Evolutionary conservation across 2,888 invertebrate species (phyloP).

Genomic region (Xanthorhoe designata): DNA sequence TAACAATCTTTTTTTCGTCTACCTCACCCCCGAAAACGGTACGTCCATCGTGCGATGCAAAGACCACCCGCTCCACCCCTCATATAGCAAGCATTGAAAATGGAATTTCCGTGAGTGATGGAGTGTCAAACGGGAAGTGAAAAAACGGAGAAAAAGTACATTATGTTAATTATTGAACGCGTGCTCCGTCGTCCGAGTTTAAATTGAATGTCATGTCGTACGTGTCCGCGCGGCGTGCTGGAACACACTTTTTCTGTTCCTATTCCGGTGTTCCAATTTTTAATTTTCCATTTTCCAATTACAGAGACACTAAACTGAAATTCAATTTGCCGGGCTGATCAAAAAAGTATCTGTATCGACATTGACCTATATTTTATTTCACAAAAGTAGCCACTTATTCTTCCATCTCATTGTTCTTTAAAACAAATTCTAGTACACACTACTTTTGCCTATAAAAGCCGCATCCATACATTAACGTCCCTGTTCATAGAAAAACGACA

Average conservation of each 20-base stretch:
- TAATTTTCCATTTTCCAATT: constrained; percentile 58
- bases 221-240: constrained; percentile 54
- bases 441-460: neutral
- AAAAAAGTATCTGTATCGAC: neutral
- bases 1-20: constrained; percentile 85
- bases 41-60: constrained; percentile 84
- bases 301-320: constrained; percentile 26
- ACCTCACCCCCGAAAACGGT: constrained; percentile 79
- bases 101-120: constrained; percentile 86
- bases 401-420: neutral
- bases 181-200: constrained; percentile 76
- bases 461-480: neutral
- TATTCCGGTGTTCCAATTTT: constrained; percentile 56
- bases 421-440: neutral
- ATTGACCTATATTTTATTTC: neutral
- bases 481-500: constrained; percentile 11
- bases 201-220: constrained; percentile 83
- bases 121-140: constrained; percentile 85
- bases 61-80: constrained; percentile 79
- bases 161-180: constrained; percentile 85
- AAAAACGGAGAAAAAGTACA: constrained; percentile 84
- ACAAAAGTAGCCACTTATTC: neutral
- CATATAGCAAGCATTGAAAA: constrained; percentile 83
- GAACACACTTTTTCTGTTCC: constrained; percentile 62
- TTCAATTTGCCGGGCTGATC: constrained; percentile 31